Evolutionary conservation across 2,888 invertebrate genomes (phyloP), one percentile per base, ranked within the genome.

Genomic region (Chloroclysta siterata): DNA sequence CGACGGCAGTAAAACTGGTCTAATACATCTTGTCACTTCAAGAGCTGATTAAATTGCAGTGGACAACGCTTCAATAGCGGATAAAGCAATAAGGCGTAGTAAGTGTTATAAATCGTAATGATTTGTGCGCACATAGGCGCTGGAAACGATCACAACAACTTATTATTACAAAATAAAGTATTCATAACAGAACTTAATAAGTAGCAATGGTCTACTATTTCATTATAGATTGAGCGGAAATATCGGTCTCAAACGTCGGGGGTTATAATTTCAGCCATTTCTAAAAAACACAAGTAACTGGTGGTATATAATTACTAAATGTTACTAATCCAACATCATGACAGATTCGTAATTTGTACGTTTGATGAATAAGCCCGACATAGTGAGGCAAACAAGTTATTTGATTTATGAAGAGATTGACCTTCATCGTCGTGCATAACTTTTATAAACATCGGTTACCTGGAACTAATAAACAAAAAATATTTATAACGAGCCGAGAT

Each of bases 11-110:
- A 80, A 82, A 83, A 83, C 80, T 84, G 82, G 75, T 82, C 82
- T 80, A 87, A 88, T 86, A 86, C 82, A 85, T 88, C 85, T 88
- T 84, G 84, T 83, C 85, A 85, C 80, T 86, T 79, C 78, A 82
- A 82, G 79, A 85, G 82, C 85, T 85, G 80, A 86, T 89, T 88
- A 83, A 88, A 88, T 87, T 89, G 84, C 84, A 88, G 80, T 84
- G 84, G 84, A 82, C 81, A 79, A 70, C 64, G 67, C 71, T 76
- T 82, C 83, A 82, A 81, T 81, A 78, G 79, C 81, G 82, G 82
- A 87, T 82, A 78, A 84, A 86, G 89, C 88, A 85, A 84, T 78
- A 83, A 77, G 72, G 82, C 73, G 75, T 42, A 51, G 29, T 58
- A 82, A 81, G 75, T 82, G 79, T 84, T 83, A 55, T 22, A 39